A percentile compares a stretch with the other conserved stretches of the same genome.
Conservation (phyloP, 2,113 vertebrate species). For the Oriolus oriolus region DNA sequence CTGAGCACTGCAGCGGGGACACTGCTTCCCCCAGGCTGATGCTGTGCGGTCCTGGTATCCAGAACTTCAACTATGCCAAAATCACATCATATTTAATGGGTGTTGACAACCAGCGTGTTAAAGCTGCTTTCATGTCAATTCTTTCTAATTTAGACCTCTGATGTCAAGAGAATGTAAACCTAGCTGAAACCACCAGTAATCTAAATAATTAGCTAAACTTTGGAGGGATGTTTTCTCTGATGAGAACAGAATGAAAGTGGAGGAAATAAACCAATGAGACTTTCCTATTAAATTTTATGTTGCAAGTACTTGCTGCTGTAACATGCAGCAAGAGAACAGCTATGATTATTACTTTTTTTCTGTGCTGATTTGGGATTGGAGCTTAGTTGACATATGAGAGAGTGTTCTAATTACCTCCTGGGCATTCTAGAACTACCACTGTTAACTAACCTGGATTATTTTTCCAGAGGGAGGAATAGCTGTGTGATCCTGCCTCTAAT, state of each 20-base stretch:
- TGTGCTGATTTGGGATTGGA: background rate
- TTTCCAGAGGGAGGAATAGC: background rate
- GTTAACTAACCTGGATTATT: background rate
- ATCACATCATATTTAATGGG: background rate
- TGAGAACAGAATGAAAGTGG: background rate
- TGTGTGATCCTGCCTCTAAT: background rate
- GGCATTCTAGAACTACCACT: background rate
- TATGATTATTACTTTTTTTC: background rate
- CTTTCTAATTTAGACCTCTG: background rate
- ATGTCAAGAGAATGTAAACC: background rate
- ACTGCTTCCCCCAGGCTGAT: background rate
- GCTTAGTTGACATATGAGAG: background rate
- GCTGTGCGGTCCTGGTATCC: background rate
- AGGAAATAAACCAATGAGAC: background rate
- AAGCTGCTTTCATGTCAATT: background rate
- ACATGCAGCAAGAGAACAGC: background rate
- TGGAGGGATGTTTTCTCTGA: background rate
- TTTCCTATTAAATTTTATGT: background rate
- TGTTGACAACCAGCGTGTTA: background rate
- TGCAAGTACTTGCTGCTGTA: background rate
- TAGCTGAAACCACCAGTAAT: background rate
- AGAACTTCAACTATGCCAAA: background rate
- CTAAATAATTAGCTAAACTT: conserved; percentile 1
- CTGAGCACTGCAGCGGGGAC: rapidly evolving
- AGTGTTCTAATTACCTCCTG: background rate